Evolutionary conservation across 2,113 vertebrate species (phyloP).

Genomic region (Austrofundulus limnaeus): DNA sequence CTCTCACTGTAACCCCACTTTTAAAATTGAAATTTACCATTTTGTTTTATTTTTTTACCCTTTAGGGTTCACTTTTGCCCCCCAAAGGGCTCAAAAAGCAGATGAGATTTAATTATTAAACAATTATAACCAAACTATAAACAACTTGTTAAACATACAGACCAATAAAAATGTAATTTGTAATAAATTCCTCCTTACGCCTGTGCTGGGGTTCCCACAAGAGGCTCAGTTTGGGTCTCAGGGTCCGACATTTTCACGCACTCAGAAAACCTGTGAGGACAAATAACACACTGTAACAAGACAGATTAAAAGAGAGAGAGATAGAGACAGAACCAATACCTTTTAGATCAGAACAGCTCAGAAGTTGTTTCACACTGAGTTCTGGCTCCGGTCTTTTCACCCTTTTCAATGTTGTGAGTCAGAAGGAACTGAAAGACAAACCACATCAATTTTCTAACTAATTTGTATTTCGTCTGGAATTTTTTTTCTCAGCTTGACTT

Average conservation of each 20-base stretch:
- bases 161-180: background rate
- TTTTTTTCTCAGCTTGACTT: background rate
- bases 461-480: background rate
- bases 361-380: conserved; percentile 3
- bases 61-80: too few relatives aligned
- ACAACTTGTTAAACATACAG: too few relatives aligned
- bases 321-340: conserved; percentile 13
- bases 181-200: conserved; percentile 11
- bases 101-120: too few relatives aligned
- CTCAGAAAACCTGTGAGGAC: conserved; percentile 29
- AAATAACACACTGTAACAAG: background rate
- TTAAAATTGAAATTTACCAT: too few relatives aligned
- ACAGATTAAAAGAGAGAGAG: background rate
- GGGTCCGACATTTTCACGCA: conserved; percentile 46
- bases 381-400: background rate
- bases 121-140: too few relatives aligned
- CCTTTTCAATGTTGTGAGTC: conserved; percentile 1
- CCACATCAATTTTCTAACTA: background rate
- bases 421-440: background rate
- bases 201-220: conserved; percentile 19
- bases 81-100: too few relatives aligned
- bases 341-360: conserved; percentile 5
- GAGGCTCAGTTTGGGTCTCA: conserved; percentile 27
- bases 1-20: too few relatives aligned
- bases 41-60: too few relatives aligned